A percentile compares a stretch with the other conserved stretches of the same genome.
Evolutionary conservation across 2,888 invertebrate species (phyloP).

Genomic region (Myathropa florea): DNA sequence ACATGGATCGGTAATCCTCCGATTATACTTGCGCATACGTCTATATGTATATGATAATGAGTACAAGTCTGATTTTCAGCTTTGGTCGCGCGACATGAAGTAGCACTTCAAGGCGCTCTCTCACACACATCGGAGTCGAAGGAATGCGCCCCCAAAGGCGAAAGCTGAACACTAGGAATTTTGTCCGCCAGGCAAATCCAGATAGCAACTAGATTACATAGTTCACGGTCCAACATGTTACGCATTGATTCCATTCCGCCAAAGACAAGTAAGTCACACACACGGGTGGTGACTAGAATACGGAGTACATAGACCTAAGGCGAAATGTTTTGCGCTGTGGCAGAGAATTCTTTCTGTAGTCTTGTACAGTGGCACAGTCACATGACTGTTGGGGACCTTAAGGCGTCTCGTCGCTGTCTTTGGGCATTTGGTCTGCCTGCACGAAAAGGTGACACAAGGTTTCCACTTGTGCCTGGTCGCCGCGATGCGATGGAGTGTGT

Average conservation of each 20-base stretch:
- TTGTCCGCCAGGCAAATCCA: slow-evolving; percentile 40
- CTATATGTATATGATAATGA: not conserved
- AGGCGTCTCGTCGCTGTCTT: slow-evolving; percentile 20
- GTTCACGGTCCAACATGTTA: slow-evolving; percentile 68
- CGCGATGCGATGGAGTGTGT: slow-evolving; percentile 61
- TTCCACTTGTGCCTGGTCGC: slow-evolving; percentile 52
- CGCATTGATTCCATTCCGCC: slow-evolving; percentile 62
- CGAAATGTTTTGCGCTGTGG: slow-evolving; percentile 34
- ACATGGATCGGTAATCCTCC: not conserved
- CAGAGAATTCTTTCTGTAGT: slow-evolving; percentile 37
- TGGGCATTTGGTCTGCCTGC: slow-evolving; percentile 19
- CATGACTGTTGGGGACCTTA: slow-evolving; percentile 21
- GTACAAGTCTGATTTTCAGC: slow-evolving; percentile 17
- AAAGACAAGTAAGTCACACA: slow-evolving; percentile 68
- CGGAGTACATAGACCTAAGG: not conserved
- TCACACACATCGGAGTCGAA: slow-evolving; percentile 31
- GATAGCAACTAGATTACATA: slow-evolving; percentile 67
- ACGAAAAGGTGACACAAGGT: slow-evolving; percentile 60
- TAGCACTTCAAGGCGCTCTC: slow-evolving; percentile 51
- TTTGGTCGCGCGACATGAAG: slow-evolving; percentile 46
- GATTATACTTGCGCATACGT: not conserved
- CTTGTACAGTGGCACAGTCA: slow-evolving; percentile 14
- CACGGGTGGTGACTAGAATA: not conserved
- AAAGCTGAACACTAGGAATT: slow-evolving; percentile 64
- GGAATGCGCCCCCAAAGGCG: slow-evolving; percentile 55